These are phyloP conservation scores for Rhagologus leucostigma DNA, from an alignment of 2,113 vertebrate genomes.

Conservation along the genomic window DNA sequence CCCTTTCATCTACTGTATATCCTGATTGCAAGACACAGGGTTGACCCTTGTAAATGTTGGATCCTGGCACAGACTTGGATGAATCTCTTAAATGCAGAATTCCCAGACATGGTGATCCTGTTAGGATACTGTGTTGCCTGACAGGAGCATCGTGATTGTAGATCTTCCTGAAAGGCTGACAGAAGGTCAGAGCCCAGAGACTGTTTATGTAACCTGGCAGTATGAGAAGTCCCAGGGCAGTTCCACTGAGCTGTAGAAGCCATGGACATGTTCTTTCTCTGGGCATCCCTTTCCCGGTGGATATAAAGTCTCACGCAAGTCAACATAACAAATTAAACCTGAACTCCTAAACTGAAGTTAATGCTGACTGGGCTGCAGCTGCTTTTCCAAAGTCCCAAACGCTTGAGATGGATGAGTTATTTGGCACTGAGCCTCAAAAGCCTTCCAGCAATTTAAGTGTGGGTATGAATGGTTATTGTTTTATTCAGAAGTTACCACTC, in stretches of 20 bases:
- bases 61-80: background rate
- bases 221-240: background rate
- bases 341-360: background rate
- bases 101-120: background rate
- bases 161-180: background rate
- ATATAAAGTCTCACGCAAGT: background rate
- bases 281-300: background rate
- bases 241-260: background rate
- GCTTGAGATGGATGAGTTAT: background rate
- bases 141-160: accelerated
- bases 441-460: constrained; percentile 1
- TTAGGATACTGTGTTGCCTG: background rate
- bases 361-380: background rate
- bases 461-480: constrained; percentile 35
- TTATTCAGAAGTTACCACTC: constrained; percentile 53
- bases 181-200: background rate
- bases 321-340: background rate
- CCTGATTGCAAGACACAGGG: background rate
- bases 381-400: accelerated
- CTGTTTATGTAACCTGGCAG: background rate
- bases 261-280: background rate
- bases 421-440: constrained; percentile 9
- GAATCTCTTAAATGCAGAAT: background rate
- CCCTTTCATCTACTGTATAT: background rate
- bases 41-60: background rate